Conservation (phyloP, 2,113 vertebrate genomes). For the Prolemur simus region DNA sequence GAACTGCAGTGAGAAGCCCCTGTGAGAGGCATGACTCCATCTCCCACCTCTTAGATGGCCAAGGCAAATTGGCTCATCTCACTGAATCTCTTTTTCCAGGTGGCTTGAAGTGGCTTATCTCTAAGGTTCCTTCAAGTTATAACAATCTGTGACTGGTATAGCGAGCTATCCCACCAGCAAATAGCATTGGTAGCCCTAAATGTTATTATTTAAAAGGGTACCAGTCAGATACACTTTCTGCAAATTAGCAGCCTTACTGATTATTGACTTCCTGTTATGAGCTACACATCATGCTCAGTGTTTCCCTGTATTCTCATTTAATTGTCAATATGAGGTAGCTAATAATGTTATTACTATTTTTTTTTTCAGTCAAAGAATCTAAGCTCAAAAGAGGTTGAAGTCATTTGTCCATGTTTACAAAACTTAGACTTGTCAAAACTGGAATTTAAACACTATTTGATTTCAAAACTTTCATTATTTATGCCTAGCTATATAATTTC, state of each 20-base stretch:
- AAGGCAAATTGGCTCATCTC: neutral
- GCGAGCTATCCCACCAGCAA: neutral
- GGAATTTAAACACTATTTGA: neutral
- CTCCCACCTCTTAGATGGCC: neutral
- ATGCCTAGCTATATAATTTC: neutral
- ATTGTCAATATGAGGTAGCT: neutral
- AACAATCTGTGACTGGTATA: neutral
- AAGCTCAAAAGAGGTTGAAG: neutral
- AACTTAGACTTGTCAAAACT: conserved; percentile 6
- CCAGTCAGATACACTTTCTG: neutral
- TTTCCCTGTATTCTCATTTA: neutral
- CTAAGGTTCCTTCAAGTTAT: neutral
- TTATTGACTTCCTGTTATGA: neutral
- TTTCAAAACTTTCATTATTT: neutral
- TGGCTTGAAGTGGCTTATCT: neutral
- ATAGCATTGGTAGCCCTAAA: neutral
- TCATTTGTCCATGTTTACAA: neutral
- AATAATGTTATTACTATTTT: neutral
- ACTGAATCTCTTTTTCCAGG: neutral
- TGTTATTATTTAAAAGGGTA: neutral
- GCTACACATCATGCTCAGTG: neutral
- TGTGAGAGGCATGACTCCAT: neutral
- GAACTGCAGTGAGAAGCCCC: neutral
- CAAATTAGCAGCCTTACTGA: neutral
- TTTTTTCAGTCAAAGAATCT: neutral